Percentiles rank a stretch among this genome's conserved stretches.
phyloP scores from a whole-genome alignment of 2,797 vertebrate genomes.

The Gorsachius magnificus region DNA sequence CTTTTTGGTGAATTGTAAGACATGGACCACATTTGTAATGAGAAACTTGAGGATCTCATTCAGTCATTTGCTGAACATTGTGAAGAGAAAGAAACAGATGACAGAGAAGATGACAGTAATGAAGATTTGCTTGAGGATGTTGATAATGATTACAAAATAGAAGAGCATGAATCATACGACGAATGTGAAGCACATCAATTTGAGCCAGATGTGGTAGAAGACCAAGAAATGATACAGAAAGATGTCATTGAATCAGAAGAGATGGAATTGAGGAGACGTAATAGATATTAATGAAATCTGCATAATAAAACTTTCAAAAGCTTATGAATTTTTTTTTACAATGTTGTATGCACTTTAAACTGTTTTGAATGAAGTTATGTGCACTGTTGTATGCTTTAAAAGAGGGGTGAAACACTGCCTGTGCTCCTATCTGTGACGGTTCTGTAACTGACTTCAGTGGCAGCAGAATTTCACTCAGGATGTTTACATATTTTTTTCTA shows the following conservation, averaged over 20 bases:
- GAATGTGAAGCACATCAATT: slow-evolving; percentile 66
- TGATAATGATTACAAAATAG: slow-evolving; percentile 16
- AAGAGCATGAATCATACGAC: slow-evolving; percentile 34
- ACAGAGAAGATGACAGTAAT: not conserved
- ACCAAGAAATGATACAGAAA: slow-evolving; percentile 43
- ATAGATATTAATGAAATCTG: slow-evolving; percentile 78
- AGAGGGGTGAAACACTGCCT: not conserved
- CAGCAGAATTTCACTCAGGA: slow-evolving; percentile 26
- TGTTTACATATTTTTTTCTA: slow-evolving; percentile 61
- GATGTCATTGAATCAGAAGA: slow-evolving; percentile 22
- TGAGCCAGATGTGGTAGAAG: slow-evolving; percentile 44
- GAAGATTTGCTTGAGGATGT: not conserved
- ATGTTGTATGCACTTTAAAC: slow-evolving; percentile 60
- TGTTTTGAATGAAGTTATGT: slow-evolving; percentile 14
- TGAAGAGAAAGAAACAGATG: slow-evolving; percentile 15
- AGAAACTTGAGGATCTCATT: slow-evolving; percentile 86
- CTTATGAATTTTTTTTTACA: not conserved
- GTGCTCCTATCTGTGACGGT: not conserved
- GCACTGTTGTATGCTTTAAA: slow-evolving; percentile 45
- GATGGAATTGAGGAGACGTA: slow-evolving; percentile 81
- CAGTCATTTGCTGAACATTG: slow-evolving; percentile 79
- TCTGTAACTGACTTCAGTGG: slow-evolving; percentile 20
- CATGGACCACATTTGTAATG: slow-evolving; percentile 71
- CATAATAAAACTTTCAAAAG: not conserved
- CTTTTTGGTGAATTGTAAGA: slow-evolving; percentile 6